phyloP scores from a whole-genome alignment of 2,113 vertebrate species.

The Sakesphorus luctuosus region DNA sequence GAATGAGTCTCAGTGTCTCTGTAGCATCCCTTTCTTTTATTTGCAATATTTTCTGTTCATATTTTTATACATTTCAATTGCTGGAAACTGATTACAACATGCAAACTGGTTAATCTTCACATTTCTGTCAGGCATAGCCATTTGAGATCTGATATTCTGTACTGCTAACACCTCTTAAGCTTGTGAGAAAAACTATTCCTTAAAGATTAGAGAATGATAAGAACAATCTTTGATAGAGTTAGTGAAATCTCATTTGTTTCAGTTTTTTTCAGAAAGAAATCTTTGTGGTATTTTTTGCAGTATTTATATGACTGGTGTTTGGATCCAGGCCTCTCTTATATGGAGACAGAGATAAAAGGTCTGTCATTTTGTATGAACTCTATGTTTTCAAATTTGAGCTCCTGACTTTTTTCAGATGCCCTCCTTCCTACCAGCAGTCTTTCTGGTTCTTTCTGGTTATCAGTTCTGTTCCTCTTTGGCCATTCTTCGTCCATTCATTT shows the following conservation, averaged over 20 bases:
- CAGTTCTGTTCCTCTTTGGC: not conserved
- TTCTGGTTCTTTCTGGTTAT: not conserved
- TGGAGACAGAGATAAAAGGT: not conserved
- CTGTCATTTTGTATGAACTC: not conserved
- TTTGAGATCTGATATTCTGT: not conserved
- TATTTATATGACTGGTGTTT: too few species aligned
- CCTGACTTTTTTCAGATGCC: not conserved
- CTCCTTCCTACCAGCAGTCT: not conserved
- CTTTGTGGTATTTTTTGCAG: not conserved
- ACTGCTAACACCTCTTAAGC: not conserved
- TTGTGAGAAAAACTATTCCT: not conserved
- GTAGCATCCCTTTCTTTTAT: not conserved
- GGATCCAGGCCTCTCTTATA: not conserved
- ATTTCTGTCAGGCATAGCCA: not conserved
- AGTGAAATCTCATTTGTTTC: not conserved
- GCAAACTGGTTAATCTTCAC: not conserved
- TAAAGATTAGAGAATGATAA: not conserved
- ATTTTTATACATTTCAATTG: not conserved
- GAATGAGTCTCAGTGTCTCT: not conserved
- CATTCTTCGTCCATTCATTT: not conserved
- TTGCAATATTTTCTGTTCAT: not conserved
- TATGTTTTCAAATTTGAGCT: not conserved
- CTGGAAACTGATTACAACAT: not conserved
- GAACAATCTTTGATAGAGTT: not conserved
- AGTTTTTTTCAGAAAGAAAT: not conserved